A percentile compares a stretch with the other conserved stretches of the same genome.
These are phyloP conservation scores for Odiellus spinosus DNA, from an alignment of 2,888 invertebrate genomes.

Conservation along the genomic window DNA sequence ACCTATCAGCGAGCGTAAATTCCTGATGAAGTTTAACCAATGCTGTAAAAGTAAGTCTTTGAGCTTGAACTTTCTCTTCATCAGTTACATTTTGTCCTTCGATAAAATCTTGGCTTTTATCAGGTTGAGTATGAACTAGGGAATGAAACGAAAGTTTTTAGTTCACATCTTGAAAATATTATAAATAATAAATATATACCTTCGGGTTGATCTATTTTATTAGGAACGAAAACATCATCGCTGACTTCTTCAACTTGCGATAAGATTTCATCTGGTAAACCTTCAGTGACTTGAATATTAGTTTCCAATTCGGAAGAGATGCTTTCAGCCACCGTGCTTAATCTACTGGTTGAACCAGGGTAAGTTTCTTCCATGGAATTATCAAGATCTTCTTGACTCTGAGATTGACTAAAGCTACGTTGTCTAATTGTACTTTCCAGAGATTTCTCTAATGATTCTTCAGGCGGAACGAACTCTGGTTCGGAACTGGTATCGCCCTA, in stretches of 20 bases:
- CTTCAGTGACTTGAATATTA: too few species aligned
- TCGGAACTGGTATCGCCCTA: slow-evolving; percentile 7
- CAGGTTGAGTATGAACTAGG: too few species aligned
- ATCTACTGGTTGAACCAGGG: too few species aligned
- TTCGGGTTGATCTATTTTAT: background rate
- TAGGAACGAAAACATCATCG: background rate
- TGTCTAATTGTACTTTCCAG: slow-evolving; percentile 26
- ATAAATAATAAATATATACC: background rate
- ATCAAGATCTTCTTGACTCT: too few species aligned
- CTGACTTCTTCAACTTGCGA: background rate
- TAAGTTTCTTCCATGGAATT: too few species aligned
- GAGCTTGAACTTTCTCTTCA: slow-evolving; percentile 52
- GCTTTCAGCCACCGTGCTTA: too few species aligned
- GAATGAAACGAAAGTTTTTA: too few species aligned
- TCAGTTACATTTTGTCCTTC: slow-evolving; percentile 59
- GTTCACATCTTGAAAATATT: too few species aligned
- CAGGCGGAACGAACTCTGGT: slow-evolving; percentile 43
- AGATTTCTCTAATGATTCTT: slow-evolving; percentile 58
- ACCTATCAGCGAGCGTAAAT: slow-evolving; percentile 30
- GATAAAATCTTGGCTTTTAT: too few species aligned
- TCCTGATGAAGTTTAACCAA: slow-evolving; percentile 22
- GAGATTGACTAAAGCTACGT: too few species aligned
- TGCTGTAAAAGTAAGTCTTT: slow-evolving; percentile 17
- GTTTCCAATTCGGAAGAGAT: too few species aligned
- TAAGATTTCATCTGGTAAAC: too few species aligned